Evolutionary conservation across 2,888 invertebrate genomes (phyloP).

Genomic region (Drosophila subquinaria): DNA sequence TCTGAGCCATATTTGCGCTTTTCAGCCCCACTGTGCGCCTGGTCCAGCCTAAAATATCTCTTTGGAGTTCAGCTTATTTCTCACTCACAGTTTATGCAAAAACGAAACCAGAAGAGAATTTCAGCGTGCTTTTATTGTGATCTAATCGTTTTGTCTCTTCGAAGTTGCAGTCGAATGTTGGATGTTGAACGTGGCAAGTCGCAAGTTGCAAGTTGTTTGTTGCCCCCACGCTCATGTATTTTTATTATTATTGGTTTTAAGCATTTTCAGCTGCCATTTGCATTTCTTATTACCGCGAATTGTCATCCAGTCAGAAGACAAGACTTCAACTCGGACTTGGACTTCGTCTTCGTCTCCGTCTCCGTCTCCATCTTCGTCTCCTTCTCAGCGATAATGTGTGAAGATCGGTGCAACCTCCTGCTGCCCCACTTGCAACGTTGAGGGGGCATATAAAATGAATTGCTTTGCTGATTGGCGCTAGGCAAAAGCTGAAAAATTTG

Average conservation of each 20-base stretch:
- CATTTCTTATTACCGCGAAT: slow-evolving; percentile 72
- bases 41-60: slow-evolving; percentile 42
- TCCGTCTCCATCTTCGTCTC: slow-evolving; percentile 1
- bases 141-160: slow-evolving; percentile 68
- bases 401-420: slow-evolving; percentile 60
- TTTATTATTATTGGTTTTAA: slow-evolving; percentile 79
- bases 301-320: slow-evolving; percentile 62
- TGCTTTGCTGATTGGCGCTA: slow-evolving; percentile 73
- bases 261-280: slow-evolving; percentile 76
- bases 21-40: slow-evolving; percentile 9
- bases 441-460: slow-evolving; percentile 68
- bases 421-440: slow-evolving; percentile 8
- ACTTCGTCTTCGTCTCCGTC: neutral
- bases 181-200: slow-evolving; percentile 37
- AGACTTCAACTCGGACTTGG: neutral
- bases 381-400: slow-evolving; percentile 64
- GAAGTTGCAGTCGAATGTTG: slow-evolving; percentile 27
- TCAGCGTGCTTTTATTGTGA: slow-evolving; percentile 60
- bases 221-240: slow-evolving; percentile 78
- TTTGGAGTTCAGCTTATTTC: slow-evolving; percentile 62
- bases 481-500: slow-evolving; percentile 51
- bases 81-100: slow-evolving; percentile 79
- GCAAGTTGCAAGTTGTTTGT: slow-evolving; percentile 34
- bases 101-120: slow-evolving; percentile 49
- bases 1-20: no score